Percentiles rank a stretch among this genome's conserved stretches.
Conservation (phyloP, 2,888 invertebrate genomes). For the Dusona sp. region DNA sequence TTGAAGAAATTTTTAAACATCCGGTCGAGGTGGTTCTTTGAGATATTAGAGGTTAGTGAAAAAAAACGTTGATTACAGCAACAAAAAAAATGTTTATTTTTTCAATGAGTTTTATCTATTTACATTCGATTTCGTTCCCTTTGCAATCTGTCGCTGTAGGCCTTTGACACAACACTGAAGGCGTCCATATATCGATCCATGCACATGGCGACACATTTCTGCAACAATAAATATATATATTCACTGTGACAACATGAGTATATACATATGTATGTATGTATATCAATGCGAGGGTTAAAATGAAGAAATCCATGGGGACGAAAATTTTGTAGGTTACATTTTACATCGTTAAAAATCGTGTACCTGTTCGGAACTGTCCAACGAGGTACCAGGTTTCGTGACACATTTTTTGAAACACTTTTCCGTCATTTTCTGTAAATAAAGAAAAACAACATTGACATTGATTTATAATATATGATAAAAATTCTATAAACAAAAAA, state of each 20-base stretch:
- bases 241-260: not conserved
- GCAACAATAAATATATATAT: conserved; percentile 82
- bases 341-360: conserved; percentile 62
- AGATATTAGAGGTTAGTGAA: not conserved
- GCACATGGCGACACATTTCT: conserved; percentile 99
- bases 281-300: not conserved
- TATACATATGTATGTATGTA: not conserved
- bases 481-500: not conserved
- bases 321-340: conserved; percentile 46
- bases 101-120: conserved; percentile 73
- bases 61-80: conserved; percentile 16
- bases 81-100: conserved; percentile 59
- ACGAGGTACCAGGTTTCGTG: conserved; percentile 93
- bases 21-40: not conserved
- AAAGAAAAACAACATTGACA: conserved; percentile 21
- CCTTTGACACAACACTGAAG: conserved; percentile 96
- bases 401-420: conserved; percentile 99
- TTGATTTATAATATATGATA: conserved; percentile 47
- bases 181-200: conserved; percentile 99
- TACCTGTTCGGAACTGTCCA: conserved; percentile 95
- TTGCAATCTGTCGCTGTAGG: conserved; percentile 94
- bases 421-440: conserved; percentile 95
- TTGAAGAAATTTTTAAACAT: not conserved
- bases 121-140: conserved; percentile 90
- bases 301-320: conserved; percentile 12